Conservation (phyloP, 2,113 vertebrate genomes). For the Tragelaphus strepsiceros region DNA sequence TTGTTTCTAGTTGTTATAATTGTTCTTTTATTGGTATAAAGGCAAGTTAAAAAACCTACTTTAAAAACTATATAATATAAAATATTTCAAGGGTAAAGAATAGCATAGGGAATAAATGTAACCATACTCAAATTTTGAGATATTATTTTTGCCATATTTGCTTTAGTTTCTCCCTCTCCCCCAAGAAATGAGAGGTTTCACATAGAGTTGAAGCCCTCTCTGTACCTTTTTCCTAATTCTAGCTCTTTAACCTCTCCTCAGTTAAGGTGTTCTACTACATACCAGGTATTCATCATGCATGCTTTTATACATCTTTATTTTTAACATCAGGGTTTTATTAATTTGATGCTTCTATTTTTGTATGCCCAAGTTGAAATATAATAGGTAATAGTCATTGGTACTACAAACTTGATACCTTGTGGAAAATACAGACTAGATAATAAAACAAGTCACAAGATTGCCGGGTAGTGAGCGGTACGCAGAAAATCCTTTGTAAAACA, state of each 20-base stretch:
- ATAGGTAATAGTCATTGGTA: not conserved
- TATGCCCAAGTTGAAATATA: not conserved
- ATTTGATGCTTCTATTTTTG: not conserved
- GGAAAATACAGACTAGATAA: not conserved
- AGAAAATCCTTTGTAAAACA: conserved; percentile 25
- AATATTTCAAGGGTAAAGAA: not conserved
- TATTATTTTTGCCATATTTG: not conserved
- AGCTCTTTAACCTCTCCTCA: not conserved
- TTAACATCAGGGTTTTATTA: not conserved
- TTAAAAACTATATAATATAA: not conserved
- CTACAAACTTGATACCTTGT: not conserved
- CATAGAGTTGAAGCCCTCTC: not conserved
- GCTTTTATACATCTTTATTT: not conserved
- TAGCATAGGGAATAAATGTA: not conserved
- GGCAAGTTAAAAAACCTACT: not conserved
- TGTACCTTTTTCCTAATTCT: not conserved
- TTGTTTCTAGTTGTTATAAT: not conserved
- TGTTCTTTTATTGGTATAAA: not conserved
- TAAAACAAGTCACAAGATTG: not conserved
- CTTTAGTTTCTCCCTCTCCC: not conserved
- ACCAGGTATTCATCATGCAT: not conserved
- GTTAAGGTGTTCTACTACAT: not conserved
- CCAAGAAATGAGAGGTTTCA: not conserved
- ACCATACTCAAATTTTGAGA: not conserved
- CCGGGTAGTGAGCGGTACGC: not conserved